Base-by-base conservation (phyloP, 2,888 invertebrate species). In the Hypolimnas misippus region DNA sequence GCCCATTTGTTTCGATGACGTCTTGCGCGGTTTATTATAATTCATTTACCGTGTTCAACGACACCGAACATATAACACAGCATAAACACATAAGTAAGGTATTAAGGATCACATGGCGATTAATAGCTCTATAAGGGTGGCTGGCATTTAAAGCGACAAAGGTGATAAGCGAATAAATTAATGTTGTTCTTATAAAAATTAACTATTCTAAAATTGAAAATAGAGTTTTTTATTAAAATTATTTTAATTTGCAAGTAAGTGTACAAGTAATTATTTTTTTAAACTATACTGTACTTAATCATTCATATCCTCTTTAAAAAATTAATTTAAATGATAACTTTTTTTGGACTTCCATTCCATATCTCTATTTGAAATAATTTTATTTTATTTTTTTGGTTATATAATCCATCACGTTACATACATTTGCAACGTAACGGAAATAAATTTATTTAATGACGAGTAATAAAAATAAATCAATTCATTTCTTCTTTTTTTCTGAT, bases 1-100 rank as follows among this genome's bases (percentile, higher is more conserved):
- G 82, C 86, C 84, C 86, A 89, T 90, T 90, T 89, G 89, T 90
- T 83, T 77, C 73, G 77, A 81, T 83, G 84, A 83, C 80, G 81
- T 77, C 81, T 81, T 77, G 79, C 77, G 77, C 82, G 78, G 81
- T 84, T 88, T 89, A 87, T 87, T 89, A 87, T 89, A 89, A 89
- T 87, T 87, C 87, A 87, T 85, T 89, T 89, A 86, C 82, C 83
- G 77, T 86, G 87, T 86, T 83, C 76, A 78, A 76, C 73, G 79
- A 59, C 46, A 59, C 52, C 16, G 10, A 16, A 59, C 59, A 62
- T 46, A 53, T 46, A 77, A 74, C 76, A 74, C 56, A 49, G 59
- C 58, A 65, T 68, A 65, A 68, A 63, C 54, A 55, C 57, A 62
- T 62, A 57, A 62, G 56, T 62, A 59, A 65, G 38, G 46, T 52